Conservation (phyloP, 2,113 vertebrate genomes). For the Macroglossus sobrinus region DNA sequence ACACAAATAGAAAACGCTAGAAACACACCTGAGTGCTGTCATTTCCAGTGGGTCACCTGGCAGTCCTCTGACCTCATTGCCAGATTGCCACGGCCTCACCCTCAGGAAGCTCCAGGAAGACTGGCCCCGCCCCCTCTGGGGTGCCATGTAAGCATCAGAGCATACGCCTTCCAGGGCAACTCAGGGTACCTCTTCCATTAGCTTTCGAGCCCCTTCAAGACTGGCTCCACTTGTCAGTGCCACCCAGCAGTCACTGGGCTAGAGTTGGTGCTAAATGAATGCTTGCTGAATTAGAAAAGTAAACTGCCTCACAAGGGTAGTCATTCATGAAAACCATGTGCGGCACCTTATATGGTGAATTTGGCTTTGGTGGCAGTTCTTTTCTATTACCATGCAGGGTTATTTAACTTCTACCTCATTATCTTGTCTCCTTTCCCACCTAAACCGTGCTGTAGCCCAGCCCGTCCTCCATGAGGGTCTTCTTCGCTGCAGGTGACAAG, state of each 20-base stretch:
- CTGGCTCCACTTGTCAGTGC: not conserved
- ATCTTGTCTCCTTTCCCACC: not conserved
- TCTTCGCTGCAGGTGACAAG: not conserved
- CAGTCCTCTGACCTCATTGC: not conserved
- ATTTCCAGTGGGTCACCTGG: not conserved
- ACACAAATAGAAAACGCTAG: not conserved
- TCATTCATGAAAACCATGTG: not conserved
- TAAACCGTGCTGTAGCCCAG: not conserved
- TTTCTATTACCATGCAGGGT: too few species aligned
- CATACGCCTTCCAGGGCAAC: not conserved
- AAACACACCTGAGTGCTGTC: not conserved
- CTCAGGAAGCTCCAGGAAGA: not conserved
- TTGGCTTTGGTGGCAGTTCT: not conserved
- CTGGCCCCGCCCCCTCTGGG: not conserved
- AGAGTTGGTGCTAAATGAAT: too few species aligned
- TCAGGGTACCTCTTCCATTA: not conserved
- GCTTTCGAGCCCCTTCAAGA: not conserved
- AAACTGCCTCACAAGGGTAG: not conserved
- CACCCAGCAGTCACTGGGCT: not conserved
- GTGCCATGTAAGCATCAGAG: too few species aligned
- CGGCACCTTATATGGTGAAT: fast-evolving
- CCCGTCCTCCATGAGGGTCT: not conserved
- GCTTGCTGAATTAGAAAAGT: not conserved
- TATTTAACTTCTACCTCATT: not conserved
- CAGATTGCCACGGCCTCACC: not conserved